These are phyloP conservation scores for Timema cristinae DNA, from an alignment of 2,888 invertebrate species.

Conservation along the genomic window DNA sequence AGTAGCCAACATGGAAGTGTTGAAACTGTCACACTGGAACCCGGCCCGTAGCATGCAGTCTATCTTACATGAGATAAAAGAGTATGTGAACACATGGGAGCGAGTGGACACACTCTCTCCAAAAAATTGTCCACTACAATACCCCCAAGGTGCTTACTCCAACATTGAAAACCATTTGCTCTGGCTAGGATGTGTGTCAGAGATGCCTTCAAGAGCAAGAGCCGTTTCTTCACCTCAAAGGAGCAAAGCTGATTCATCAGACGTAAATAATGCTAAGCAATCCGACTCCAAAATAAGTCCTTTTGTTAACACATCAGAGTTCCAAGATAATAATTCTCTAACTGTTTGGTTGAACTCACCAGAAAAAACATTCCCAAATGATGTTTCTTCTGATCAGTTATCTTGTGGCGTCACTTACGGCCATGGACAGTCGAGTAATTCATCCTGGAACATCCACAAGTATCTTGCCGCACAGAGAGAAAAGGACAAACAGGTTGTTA, in stretches of 20 bases:
- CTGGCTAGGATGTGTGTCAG: slow-evolving; percentile 39
- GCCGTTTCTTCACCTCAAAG: no score
- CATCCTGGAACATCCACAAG: slow-evolving; percentile 41
- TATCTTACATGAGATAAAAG: slow-evolving; percentile 41
- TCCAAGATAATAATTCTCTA: no score
- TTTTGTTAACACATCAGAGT: no score
- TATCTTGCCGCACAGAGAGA: slow-evolving; percentile 42
- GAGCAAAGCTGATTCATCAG: no score
- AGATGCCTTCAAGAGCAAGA: slow-evolving; percentile 22
- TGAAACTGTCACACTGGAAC: slow-evolving; percentile 43
- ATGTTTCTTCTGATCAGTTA: no score
- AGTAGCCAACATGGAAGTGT: slow-evolving; percentile 38
- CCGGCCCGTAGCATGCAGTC: slow-evolving; percentile 42
- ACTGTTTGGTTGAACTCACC: no score
- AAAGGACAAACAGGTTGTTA: slow-evolving; percentile 41
- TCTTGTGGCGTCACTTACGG: no score
- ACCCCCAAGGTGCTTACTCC: slow-evolving; percentile 40
- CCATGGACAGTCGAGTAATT: no score
- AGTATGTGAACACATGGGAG: slow-evolving; percentile 41
- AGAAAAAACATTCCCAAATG: no score
- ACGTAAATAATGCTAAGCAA: no score
- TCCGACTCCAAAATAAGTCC: no score
- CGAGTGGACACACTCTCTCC: slow-evolving; percentile 39
- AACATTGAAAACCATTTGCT: slow-evolving; percentile 42
- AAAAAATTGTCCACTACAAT: slow-evolving; percentile 38